Base-by-base conservation (phyloP, 2,888 invertebrate genomes). In the Eristalis intricaria region DNA sequence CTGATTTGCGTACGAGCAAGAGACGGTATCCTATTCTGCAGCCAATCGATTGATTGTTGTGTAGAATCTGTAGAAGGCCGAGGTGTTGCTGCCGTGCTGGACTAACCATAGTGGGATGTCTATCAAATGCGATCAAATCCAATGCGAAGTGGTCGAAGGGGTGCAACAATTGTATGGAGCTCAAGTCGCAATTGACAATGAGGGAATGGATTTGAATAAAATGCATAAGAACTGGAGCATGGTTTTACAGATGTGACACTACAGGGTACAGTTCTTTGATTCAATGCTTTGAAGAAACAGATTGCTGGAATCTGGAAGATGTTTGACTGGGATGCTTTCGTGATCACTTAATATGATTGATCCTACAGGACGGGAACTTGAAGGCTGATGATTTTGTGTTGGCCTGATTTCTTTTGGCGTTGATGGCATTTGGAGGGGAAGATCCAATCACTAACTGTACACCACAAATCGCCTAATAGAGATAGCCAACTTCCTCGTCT, bases 11-110 rank as follows among this genome's bases (percentile, higher is more conserved):
- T 71, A 71, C 50, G 50, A 50, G 8, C 8, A 5, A 19, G 8
- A 19, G 19, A 50, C 19, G 19, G 50, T 19, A 19, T 43, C 56
- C 35, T 10, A 26, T 56, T 70, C 2, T 23, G 2, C 60, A 71
- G 50, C 66, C 76, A 76, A 50, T 69, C 68, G 77, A 77, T 69
- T n/a, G 77, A 69, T 69, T 63, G 35, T 68, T 29, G 38, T 10
- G 4, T 19, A 8, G 35, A 50, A 50, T 3, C 4, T 71, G 71
- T 11, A 4, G 5, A 26, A 2, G 22, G n/a, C n/a, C 50, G 50
- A 50, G 50, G 50, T 50, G 50, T 50, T 19, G 8, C 8, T 50
- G 19, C 19, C 7, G 50, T 50, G 50, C 50, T 50, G 8, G 50
- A 2, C 19, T 19, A 5, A 19, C 2, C 50, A 19, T 50, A 1